Evolutionary conservation across 1,140 invertebrate genomes (phyloP).

Genomic region (Meteorus sp.): DNA sequence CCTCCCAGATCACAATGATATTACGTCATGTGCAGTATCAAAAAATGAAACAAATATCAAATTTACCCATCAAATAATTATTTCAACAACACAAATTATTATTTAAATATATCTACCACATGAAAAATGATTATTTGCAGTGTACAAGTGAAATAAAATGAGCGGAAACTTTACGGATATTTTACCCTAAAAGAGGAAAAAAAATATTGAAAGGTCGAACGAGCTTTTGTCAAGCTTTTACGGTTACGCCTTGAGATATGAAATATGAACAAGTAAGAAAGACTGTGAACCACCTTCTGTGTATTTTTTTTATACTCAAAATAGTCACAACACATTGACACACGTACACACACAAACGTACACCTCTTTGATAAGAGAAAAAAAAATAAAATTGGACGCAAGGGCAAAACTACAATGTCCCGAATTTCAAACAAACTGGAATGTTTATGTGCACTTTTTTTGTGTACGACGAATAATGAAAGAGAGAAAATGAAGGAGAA

Average conservation of each 20-base stretch:
- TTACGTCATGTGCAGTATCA: too few relatives aligned
- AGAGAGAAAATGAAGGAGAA: too few relatives aligned
- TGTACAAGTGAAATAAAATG: too few relatives aligned
- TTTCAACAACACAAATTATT: too few relatives aligned
- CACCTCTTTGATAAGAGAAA: background rate
- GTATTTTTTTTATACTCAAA: conserved; percentile 8
- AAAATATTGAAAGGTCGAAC: conserved; percentile 15
- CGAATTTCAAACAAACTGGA: conserved; percentile 12
- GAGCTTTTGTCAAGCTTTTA: conserved; percentile 13
- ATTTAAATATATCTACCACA: too few relatives aligned
- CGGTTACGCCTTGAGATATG: background rate
- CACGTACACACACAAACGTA: background rate
- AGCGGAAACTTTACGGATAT: too few relatives aligned
- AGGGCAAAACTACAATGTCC: background rate
- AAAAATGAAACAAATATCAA: too few relatives aligned
- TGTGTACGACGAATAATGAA: background rate
- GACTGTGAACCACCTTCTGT: conserved; percentile 11
- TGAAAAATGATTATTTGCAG: too few relatives aligned
- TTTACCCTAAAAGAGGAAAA: background rate
- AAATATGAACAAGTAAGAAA: background rate
- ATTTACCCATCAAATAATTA: too few relatives aligned
- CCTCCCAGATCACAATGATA: too few relatives aligned
- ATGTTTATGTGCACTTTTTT: background rate
- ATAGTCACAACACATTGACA: too few relatives aligned
- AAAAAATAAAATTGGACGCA: background rate